Evolutionary conservation across 2,797 vertebrate genomes (phyloP).

Genomic region (Cossypha heuglini): DNA sequence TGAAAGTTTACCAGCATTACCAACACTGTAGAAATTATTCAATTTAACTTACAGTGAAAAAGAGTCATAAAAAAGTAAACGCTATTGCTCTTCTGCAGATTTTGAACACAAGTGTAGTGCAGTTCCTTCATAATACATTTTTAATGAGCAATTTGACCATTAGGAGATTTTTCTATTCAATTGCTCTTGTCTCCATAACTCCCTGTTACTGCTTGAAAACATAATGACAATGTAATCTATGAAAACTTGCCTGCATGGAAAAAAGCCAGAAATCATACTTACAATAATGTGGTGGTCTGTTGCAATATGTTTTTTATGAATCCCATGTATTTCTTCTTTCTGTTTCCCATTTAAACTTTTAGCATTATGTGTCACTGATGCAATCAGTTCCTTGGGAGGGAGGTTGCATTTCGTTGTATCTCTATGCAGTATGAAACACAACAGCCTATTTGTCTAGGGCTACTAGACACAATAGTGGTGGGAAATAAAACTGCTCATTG

Average conservation of each 20-base stretch:
- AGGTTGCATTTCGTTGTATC: neutral
- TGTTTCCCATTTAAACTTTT: neutral
- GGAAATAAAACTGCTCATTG: neutral
- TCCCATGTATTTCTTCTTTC: neutral
- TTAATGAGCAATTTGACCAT: neutral
- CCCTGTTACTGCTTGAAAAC: neutral
- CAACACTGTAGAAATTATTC: neutral
- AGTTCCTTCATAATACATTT: neutral
- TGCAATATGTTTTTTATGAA: neutral
- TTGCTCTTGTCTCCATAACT: neutral
- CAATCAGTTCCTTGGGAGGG: neutral
- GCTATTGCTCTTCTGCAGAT: neutral
- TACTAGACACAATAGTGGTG: neutral
- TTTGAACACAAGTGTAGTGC: neutral
- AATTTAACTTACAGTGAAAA: neutral
- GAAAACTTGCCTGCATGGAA: neutral
- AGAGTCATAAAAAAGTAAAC: neutral
- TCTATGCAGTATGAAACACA: neutral
- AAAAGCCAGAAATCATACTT: neutral
- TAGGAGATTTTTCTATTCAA: neutral
- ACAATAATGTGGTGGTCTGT: neutral
- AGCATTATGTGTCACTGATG: neutral
- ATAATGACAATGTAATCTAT: neutral
- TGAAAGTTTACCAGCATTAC: neutral
- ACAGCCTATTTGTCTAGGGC: neutral